These are phyloP conservation scores for Brachypalpus laphriformis DNA, from an alignment of 2,888 invertebrate genomes.

Conservation along the genomic window DNA sequence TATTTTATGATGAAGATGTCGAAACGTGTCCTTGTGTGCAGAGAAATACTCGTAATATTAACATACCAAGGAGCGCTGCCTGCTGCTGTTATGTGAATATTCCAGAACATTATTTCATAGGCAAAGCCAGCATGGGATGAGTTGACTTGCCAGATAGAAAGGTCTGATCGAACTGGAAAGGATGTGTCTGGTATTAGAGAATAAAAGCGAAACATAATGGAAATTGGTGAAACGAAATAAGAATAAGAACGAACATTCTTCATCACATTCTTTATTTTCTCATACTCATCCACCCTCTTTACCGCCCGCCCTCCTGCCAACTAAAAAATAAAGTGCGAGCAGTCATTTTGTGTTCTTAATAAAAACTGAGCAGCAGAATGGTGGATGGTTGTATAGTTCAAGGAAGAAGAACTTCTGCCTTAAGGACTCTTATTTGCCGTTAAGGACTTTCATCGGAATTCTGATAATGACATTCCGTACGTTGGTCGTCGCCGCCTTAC, in stretches of 20 bases:
- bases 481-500: slow-evolving; percentile 31
- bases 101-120: slow-evolving; percentile 23
- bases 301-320: neutral
- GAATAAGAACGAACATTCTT: slow-evolving; percentile 49
- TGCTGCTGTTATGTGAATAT: slow-evolving; percentile 23
- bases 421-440: slow-evolving; percentile 49
- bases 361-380: slow-evolving; percentile 20
- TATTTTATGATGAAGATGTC: slow-evolving; percentile 49
- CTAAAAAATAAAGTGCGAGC: slow-evolving; percentile 46
- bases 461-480: slow-evolving; percentile 73
- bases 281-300: neutral
- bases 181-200: slow-evolving; percentile 41
- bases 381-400: neutral
- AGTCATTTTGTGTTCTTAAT: slow-evolving; percentile 61
- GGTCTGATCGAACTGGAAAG: slow-evolving; percentile 41
- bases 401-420: slow-evolving; percentile 40
- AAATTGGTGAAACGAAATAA: slow-evolving; percentile 58
- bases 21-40: slow-evolving; percentile 56
- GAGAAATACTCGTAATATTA: slow-evolving; percentile 60
- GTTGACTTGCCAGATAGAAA: neutral
- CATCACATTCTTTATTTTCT: slow-evolving; percentile 41
- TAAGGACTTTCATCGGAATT: slow-evolving; percentile 68
- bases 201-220: slow-evolving; percentile 35
- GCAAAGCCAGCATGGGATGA: neutral
- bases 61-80: slow-evolving; percentile 34